Conservation (phyloP, 2,888 invertebrate species). For the Parthenolecanium corni region DNA sequence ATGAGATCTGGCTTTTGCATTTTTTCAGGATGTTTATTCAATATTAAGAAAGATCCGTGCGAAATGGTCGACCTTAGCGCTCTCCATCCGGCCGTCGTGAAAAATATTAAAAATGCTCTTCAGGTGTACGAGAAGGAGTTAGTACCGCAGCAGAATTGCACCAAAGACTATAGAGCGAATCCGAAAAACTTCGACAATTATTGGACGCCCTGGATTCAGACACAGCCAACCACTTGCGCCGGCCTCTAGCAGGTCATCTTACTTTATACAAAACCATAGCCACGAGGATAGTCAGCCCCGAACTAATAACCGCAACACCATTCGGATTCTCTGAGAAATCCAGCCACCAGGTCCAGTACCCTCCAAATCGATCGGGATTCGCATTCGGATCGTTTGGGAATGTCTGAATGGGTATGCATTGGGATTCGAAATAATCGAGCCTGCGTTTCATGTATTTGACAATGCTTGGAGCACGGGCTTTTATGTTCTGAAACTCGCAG, state of each 20-base stretch:
- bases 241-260: no score
- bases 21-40: constrained; percentile 6
- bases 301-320: not conserved
- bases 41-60: constrained; percentile 12
- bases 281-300: no score
- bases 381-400: not conserved
- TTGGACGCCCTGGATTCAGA: not conserved
- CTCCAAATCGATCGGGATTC: not conserved
- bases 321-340: not conserved
- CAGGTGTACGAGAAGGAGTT: not conserved
- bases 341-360: constrained; percentile 23
- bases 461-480: constrained; percentile 41
- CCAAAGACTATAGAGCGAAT: not conserved
- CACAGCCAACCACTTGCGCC: not conserved
- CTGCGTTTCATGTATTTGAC: constrained; percentile 32
- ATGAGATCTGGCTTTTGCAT: no score
- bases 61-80: not conserved
- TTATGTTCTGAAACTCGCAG: constrained; percentile 58
- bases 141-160: not conserved
- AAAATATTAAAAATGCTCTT: not conserved
- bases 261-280: no score
- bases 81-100: not conserved
- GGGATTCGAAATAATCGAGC: not conserved
- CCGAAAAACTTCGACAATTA: not conserved
- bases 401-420: not conserved